Evolutionary conservation across 2,888 invertebrate species (phyloP).

Genomic region (Eupithecia centaureata): DNA sequence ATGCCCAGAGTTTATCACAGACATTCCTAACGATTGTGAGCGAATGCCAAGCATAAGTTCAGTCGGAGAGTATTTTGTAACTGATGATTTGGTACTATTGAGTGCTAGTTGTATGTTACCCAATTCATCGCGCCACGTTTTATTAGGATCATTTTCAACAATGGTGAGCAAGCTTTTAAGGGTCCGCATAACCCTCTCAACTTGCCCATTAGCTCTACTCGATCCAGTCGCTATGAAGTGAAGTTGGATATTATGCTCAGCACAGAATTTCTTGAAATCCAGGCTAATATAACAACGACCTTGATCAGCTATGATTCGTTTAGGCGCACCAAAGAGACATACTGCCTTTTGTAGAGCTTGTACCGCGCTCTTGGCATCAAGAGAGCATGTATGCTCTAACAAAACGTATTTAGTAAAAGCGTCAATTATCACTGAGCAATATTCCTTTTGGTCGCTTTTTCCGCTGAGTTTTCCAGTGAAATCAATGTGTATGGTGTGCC

Average conservation of each 20-base stretch:
- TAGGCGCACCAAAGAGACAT: neutral
- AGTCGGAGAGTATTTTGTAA: neutral
- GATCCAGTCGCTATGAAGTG: constrained; percentile 8
- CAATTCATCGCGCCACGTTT: neutral
- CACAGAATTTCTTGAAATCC: neutral
- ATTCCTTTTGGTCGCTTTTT: constrained; percentile 5
- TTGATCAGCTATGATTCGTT: constrained; percentile 2
- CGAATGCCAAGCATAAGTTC: constrained; percentile 1
- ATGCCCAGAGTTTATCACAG: neutral
- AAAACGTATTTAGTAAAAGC: too few species aligned
- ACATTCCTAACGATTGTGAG: neutral
- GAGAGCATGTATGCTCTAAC: neutral
- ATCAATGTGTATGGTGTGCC: constrained; percentile 3
- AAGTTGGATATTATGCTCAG: constrained; percentile 1
- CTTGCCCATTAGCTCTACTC: neutral
- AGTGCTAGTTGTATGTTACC: neutral
- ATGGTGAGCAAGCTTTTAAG: neutral
- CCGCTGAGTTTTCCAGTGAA: constrained; percentile 4
- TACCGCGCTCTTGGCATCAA: neutral
- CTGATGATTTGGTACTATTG: neutral
- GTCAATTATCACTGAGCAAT: neutral
- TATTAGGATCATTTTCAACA: too few species aligned
- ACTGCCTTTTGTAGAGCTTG: neutral
- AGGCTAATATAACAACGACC: neutral
- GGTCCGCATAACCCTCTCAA: neutral